Evolutionary conservation across 2,797 vertebrate species (phyloP), one percentile per base, ranked within the genome.

Genomic region (Bradypodion ventrale): DNA sequence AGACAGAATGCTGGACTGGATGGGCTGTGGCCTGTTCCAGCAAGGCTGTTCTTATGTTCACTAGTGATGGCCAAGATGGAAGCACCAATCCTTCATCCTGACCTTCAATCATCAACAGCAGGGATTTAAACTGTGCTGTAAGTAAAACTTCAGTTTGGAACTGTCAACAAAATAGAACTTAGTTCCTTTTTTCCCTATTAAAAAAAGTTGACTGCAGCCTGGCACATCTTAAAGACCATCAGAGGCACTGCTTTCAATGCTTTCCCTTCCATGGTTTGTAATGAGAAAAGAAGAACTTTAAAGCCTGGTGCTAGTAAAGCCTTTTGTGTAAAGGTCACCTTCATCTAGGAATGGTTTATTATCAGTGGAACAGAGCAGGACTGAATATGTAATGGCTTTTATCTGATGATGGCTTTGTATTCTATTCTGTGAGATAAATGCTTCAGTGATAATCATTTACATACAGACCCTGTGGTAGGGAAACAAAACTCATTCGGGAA

Each of bases 271-370:
- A 1, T 37, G n/a, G 23, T 85, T 90, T 83, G 85, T 91, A 93
- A 94, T 86, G 85, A 92, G 87, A 1, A 7, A 7, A 2, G 12
- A 35, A 79, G 7, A 90, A 88, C 92, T 85, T 90, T 90, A 87
- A 91, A 92, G 90, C 88, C 89, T 93, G 89, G 92, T 92, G 88
- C 89, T 93, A 94, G 91, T 91, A 90, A n/a, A 92, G 85, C 89
- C 90, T 91, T 75, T 88, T 90, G 92, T 89, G 79, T 83, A 94
- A 94, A 95, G 93, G 94, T 95, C 94, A 94, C 93, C 93, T 95
- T 95, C 85, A 89, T 87, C 85, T 85, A 90, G 89, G 89, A 93
- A 92, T 65, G 85, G 87, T 93, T 93, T 94, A 94, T 92, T 91
- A 91, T 90, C 88, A 86, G 89, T 25, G 85, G 85, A 92, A 91